A percentile compares a stretch with the other conserved stretches of the same genome.
These are phyloP conservation scores for Erpobdella octoculata DNA, from an alignment of 2,888 invertebrate genomes.

Conservation along the genomic window DNA sequence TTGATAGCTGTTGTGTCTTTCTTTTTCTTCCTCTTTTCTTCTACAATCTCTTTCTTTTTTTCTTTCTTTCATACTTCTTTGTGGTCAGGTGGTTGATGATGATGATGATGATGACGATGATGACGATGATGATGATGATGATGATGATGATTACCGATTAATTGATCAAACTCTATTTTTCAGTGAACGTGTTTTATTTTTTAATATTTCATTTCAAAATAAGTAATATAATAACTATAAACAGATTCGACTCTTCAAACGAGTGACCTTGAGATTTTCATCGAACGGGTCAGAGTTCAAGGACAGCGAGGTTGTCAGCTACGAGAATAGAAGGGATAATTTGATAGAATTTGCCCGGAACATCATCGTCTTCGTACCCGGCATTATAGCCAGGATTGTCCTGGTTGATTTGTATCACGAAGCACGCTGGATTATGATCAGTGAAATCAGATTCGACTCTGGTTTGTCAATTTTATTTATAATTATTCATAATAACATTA, in stretches of 20 bases:
- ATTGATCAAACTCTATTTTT: no score
- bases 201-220: no score
- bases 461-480: slow-evolving; percentile 54
- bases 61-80: no score
- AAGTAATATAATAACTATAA: no score
- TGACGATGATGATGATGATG: slow-evolving; percentile 18
- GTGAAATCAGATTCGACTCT: slow-evolving; percentile 79
- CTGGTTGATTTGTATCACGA: slow-evolving; percentile 69
- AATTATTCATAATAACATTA: no score
- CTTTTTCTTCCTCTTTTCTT: no score
- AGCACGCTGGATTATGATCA: slow-evolving; percentile 79
- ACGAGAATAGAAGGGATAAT: slow-evolving; percentile 63
- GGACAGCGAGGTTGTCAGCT: slow-evolving; percentile 63
- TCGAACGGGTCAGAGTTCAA: slow-evolving; percentile 71
- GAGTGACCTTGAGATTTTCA: slow-evolving; percentile 66
- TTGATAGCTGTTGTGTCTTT: no score
- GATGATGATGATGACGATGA: slow-evolving; percentile 17
- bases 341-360: slow-evolving; percentile 74
- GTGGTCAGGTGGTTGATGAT: neutral
- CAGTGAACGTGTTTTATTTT: no score
- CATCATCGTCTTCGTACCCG: slow-evolving; percentile 72
- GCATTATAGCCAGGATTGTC: slow-evolving; percentile 72
- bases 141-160: slow-evolving; percentile 4
- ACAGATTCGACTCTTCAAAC: slow-evolving; percentile 65
- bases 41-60: no score